Evolutionary conservation across 2,888 invertebrate species (phyloP).

Genomic region (Trilocha varians): DNA sequence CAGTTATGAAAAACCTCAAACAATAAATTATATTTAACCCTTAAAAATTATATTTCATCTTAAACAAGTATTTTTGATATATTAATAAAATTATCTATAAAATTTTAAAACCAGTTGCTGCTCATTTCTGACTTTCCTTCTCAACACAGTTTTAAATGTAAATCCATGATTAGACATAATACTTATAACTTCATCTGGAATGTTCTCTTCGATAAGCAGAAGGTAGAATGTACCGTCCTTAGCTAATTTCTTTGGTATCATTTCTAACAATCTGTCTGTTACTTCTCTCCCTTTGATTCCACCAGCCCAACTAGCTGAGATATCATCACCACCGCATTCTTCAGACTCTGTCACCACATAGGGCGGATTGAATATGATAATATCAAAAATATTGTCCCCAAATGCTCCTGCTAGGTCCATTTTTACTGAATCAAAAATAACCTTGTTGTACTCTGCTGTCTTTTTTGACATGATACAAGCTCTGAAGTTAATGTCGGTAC

Average conservation of each 20-base stretch:
- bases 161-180: conserved; percentile 75
- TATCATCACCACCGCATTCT: conserved; percentile 76
- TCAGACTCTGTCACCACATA: conserved; percentile 91
- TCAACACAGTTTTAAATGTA: conserved; percentile 74
- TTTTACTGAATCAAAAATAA: conserved; percentile 74
- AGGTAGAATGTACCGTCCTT: conserved; percentile 87
- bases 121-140: conserved; percentile 89
- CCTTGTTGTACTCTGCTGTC: conserved; percentile 80
- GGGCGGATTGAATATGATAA: conserved; percentile 97
- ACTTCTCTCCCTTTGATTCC: conserved; percentile 83
- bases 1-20: conserved; percentile 67
- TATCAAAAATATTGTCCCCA: conserved; percentile 77
- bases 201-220: conserved; percentile 90
- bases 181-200: conserved; percentile 79
- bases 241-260: conserved; percentile 81
- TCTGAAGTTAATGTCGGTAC: conserved; percentile 87
- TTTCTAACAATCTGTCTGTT: conserved; percentile 80
- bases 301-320: conserved; percentile 85
- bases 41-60: conserved; percentile 22
- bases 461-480: conserved; percentile 82
- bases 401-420: conserved; percentile 78
- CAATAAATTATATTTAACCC: conserved; percentile 17
- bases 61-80: conserved; percentile 9
- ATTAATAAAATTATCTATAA: conserved; percentile 28
- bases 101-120: conserved; percentile 85